Base-by-base conservation (phyloP, 37 sponge, comb jelly and placozoan genomes). In the Spongilla lacustris region DNA sequence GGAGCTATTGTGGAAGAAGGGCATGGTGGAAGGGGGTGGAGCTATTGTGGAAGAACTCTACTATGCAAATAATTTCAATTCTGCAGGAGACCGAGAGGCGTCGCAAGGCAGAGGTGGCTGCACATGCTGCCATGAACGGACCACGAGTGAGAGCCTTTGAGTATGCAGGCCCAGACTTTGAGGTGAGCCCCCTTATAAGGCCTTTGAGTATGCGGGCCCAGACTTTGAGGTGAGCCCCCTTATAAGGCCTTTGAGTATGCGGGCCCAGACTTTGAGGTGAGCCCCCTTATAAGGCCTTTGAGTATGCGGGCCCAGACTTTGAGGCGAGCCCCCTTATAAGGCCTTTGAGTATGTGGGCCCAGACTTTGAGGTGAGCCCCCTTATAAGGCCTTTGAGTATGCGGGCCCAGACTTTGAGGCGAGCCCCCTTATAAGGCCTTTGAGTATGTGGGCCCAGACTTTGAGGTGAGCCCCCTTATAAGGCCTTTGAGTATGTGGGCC, bases 251-350 rank as follows among this genome's bases (percentile, higher is more conserved):
- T 36, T 77, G 75, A 94, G 35, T 94, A 94, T 78, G 89, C 95
- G 28, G 95, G 95, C 14, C 95, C 95, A 22, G 95, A 95, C 73
- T 89, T 88, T 75, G 87, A 95, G 91, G 94, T 94, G 69, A 72
- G 32, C 6, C 6, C 41, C 6, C n/a, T n/a, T n/a, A n/a, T n/a
- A n/a, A n/a, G n/a, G 94, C 94, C 9, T 90, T 36, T 77, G 75
- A 94, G 35, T 94, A 94, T 78, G 89, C 95, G 28, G 95, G 95
- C 14, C 95, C 95, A 22, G 95, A 95, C 73, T 89, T 88, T 75
- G 87, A 95, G 91, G 94, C 90, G 69, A 72, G 32, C 6, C 6
- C 41, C 6, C n/a, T n/a, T n/a, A n/a, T n/a, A n/a, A n/a, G n/a
- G n/a, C n/a, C n/a, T n/a, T n/a, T n/a, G n/a, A n/a, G n/a, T n/a